Conservation (phyloP, 2,888 invertebrate genomes). For the Callinectes sapidus region DNA sequence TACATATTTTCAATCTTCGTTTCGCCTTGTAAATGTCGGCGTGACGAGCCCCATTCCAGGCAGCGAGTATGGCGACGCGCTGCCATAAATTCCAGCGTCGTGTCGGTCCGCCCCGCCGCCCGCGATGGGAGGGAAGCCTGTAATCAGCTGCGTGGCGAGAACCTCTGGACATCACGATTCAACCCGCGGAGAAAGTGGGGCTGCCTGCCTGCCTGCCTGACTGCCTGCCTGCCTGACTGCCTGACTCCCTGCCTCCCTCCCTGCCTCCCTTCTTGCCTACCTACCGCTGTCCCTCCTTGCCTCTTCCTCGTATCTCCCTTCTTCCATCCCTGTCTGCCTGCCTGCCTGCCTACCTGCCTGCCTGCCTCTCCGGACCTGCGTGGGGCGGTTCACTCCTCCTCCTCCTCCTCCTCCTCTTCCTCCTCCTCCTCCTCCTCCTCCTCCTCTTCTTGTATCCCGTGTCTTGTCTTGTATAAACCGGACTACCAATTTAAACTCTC, state of each 20-base stretch:
- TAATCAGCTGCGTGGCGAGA: constrained; percentile 17
- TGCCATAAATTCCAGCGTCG: constrained; percentile 36
- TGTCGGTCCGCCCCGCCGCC: constrained; percentile 38
- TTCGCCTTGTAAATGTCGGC: constrained; percentile 2
- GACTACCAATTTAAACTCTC: background rate
- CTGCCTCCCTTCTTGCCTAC: background rate
- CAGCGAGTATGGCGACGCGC: constrained; percentile 2
- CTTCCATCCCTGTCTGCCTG: background rate
- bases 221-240: background rate
- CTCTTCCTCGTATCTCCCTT: background rate
- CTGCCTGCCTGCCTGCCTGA: constrained; percentile 14
- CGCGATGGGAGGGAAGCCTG: constrained; percentile 41
- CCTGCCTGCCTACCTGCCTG: background rate
- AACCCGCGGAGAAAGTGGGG: constrained; percentile 41
- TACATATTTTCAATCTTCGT: background rate
- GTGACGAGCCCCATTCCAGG: background rate
- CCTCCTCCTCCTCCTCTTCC: background rate
- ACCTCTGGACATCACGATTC: constrained; percentile 49
- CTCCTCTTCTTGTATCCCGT: background rate
- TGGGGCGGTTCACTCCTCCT: background rate
- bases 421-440: background rate
- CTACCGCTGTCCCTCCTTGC: background rate
- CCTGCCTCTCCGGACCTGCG: background rate
- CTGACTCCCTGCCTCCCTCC: background rate
- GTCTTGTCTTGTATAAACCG: constrained; percentile 17